These are phyloP conservation scores for Sinella curviseta DNA, from an alignment of 1,140 invertebrate species.

Conservation along the genomic window DNA sequence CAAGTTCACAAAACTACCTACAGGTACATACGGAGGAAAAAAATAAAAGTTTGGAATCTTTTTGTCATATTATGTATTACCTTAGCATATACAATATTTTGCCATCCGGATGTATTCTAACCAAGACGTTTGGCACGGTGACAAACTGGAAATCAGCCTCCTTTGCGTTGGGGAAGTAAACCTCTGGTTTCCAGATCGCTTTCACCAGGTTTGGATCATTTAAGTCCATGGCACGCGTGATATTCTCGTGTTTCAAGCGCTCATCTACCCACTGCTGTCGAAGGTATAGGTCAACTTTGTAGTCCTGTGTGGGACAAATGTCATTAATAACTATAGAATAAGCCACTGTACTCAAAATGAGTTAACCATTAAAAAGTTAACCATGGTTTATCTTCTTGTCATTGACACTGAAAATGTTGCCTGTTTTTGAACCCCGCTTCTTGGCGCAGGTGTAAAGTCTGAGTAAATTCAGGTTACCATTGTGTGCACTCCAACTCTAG, in stretches of 20 bases:
- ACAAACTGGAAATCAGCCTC: conserved; percentile 66
- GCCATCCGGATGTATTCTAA: conserved; percentile 65
- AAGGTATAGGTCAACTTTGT: conserved; percentile 55
- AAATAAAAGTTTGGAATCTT: neutral
- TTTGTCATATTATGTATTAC: conserved; percentile 51
- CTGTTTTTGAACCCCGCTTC: neutral
- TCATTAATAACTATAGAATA: neutral
- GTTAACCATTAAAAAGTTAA: neutral
- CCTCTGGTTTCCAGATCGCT: conserved; percentile 68
- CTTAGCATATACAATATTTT: conserved; percentile 66
- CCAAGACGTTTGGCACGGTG: conserved; percentile 68
- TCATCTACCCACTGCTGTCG: conserved; percentile 62
- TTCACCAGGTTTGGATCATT: conserved; percentile 63
- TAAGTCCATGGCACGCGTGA: conserved; percentile 59
- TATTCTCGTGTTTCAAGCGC: conserved; percentile 57
- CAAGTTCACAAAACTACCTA: neutral
- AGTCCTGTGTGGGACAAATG: conserved; percentile 33
- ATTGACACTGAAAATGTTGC: neutral
- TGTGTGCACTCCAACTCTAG: too few species aligned
- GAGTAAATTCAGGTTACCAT: too few species aligned
- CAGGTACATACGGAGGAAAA: neutral
- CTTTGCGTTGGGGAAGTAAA: conserved; percentile 70
- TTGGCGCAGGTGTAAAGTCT: too few species aligned
- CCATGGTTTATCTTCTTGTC: neutral
- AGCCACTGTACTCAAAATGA: neutral